Conservation (phyloP, 2,888 invertebrate species). For the Eristalis pertinax region DNA sequence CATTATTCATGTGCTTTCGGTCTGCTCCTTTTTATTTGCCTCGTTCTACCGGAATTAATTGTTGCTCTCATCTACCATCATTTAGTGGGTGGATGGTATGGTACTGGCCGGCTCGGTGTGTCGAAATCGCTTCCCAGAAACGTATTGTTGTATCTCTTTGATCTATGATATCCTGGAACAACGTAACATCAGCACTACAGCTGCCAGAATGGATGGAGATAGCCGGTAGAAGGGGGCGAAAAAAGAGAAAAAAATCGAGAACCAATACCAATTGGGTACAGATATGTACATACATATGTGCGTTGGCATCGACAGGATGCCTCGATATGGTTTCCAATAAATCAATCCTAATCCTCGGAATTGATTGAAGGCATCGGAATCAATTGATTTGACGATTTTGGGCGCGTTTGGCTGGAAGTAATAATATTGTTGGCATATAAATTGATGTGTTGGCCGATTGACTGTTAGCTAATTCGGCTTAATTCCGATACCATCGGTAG, state of each 20-base stretch:
- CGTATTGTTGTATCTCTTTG: conserved; percentile 47
- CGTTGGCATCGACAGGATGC: conserved; percentile 37
- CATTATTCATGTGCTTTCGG: conserved; percentile 60
- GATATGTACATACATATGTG: background rate
- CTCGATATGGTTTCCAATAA: conserved; percentile 56
- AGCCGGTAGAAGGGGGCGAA: background rate
- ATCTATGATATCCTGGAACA: conserved; percentile 39
- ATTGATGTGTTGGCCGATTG: conserved; percentile 59
- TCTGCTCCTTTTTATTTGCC: conserved; percentile 19
- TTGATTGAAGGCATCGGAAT: conserved; percentile 70
- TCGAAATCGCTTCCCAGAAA: background rate
- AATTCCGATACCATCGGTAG: conserved; percentile 36
- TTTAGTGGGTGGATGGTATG: background rate
- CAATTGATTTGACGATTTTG: conserved; percentile 69
- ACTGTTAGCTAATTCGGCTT: conserved; percentile 54
- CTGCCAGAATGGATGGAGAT: background rate
- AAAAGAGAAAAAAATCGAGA: conserved; percentile 16
- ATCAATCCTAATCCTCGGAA: conserved; percentile 67
- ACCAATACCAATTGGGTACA: no score
- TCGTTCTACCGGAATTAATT: conserved; percentile 56
- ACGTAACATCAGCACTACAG: background rate
- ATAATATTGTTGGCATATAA: conserved; percentile 52
- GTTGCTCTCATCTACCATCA: conserved; percentile 50
- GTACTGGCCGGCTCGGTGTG: background rate
- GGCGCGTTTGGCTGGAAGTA: conserved; percentile 58